Evolutionary conservation across 2,113 vertebrate genomes (phyloP).

Genomic region (Pteronura brasiliensis): DNA sequence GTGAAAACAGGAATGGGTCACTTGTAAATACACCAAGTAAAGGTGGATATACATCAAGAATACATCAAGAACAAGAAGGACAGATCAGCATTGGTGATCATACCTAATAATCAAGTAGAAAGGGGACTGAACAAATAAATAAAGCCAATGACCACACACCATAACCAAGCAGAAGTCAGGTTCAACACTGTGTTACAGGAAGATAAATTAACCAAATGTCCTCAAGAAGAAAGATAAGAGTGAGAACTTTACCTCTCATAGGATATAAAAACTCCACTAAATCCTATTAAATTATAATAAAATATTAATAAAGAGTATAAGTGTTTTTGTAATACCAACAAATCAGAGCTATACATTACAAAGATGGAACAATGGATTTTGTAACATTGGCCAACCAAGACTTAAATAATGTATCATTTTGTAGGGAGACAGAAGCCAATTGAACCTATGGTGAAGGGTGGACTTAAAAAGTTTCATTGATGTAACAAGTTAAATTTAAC

Average conservation of each 20-base stretch:
- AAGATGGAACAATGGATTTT: background rate
- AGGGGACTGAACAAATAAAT: background rate
- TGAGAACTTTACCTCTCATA: background rate
- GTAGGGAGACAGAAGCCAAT: background rate
- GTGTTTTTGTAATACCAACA: background rate
- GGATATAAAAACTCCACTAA: background rate
- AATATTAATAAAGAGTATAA: constrained; percentile 13
- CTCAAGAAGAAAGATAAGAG: background rate
- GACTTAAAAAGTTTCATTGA: background rate
- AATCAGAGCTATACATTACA: background rate
- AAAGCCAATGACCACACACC: background rate
- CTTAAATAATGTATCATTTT: background rate
- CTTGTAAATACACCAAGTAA: background rate
- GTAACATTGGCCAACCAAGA: background rate
- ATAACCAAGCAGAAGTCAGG: background rate
- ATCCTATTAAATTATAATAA: constrained; percentile 24
- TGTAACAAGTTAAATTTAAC: background rate
- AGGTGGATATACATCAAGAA: background rate
- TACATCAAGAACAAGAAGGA: background rate
- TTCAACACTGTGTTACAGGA: background rate
- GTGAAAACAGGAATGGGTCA: background rate
- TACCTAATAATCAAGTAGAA: background rate
- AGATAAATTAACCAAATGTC: constrained; percentile 16
- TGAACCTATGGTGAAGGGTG: background rate
- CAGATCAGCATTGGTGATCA: background rate